phyloP scores from a whole-genome alignment of 2,113 vertebrate species.

The Nanorana parkeri region DNA sequence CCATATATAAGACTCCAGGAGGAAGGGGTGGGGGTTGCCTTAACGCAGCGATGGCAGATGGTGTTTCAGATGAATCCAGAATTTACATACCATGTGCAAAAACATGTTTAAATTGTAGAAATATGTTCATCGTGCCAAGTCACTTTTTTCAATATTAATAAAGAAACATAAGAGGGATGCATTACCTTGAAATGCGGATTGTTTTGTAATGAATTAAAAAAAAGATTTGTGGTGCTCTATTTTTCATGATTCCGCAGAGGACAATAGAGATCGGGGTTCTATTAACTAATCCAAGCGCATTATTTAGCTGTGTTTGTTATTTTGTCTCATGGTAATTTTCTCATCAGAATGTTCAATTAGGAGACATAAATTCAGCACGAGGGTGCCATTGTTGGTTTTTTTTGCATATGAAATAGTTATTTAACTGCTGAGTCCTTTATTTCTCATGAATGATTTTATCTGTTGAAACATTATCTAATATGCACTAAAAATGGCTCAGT shows the following conservation, averaged over 20 bases:
- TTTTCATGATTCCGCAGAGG: neutral
- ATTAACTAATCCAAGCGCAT: too few species aligned
- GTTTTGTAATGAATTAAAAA: neutral
- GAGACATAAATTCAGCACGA: too few species aligned
- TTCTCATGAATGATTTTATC: too few species aligned
- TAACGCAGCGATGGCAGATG: constrained; percentile 32
- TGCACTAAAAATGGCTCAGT: too few species aligned
- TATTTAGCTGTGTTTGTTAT: too few species aligned
- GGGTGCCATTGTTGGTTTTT: too few species aligned
- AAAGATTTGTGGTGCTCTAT: neutral
- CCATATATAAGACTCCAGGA: neutral
- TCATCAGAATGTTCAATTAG: too few species aligned
- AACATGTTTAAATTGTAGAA: constrained; percentile 54
- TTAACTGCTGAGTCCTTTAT: too few species aligned
- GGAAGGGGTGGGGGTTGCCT: too few species aligned
- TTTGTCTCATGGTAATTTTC: too few species aligned
- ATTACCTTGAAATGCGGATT: neutral
- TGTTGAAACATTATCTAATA: too few species aligned
- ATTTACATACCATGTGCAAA: constrained; percentile 52
- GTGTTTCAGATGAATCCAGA: constrained; percentile 33
- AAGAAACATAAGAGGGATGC: neutral
- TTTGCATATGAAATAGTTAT: too few species aligned
- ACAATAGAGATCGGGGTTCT: neutral
- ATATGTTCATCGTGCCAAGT: constrained; percentile 39
- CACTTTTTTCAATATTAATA: constrained; percentile 35